Evolutionary conservation across 2,113 vertebrate genomes (phyloP).

Genomic region (Zosterops borbonicus): DNA sequence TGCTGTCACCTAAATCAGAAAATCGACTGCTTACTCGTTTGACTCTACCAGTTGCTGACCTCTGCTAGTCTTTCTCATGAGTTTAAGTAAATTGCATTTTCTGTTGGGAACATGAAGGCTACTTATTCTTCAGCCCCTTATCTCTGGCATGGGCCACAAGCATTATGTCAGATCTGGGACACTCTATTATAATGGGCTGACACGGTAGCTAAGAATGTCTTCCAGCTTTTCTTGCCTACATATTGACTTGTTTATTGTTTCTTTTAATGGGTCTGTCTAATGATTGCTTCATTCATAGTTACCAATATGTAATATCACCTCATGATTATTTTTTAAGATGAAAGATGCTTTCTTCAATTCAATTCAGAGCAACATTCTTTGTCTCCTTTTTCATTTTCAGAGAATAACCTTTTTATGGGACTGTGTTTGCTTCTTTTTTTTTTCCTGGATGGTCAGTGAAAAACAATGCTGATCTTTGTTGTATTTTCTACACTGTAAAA

Average conservation of each 20-base stretch:
- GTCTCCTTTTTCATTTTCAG: not conserved
- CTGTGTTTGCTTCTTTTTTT: not conserved
- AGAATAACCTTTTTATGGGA: not conserved
- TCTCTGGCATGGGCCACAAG: not conserved
- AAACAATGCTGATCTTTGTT: not conserved
- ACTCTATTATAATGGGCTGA: not conserved
- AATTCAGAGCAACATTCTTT: not conserved
- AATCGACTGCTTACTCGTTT: not conserved
- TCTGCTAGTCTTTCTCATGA: not conserved
- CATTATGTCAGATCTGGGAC: not conserved
- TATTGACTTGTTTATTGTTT: not conserved
- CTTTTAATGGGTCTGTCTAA: not conserved
- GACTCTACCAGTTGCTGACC: not conserved
- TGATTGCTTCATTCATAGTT: not conserved
- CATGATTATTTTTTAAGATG: not conserved
- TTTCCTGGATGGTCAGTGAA: not conserved
- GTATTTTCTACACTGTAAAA: not conserved
- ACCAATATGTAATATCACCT: not conserved
- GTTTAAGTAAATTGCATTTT: not conserved
- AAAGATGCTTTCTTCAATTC: not conserved
- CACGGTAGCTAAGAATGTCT: not conserved
- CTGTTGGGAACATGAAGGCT: not conserved
- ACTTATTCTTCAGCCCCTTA: not conserved
- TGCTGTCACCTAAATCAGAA: not conserved
- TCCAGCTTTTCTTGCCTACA: not conserved